These are phyloP conservation scores for Lagopus leucura DNA, from an alignment of 2,113 vertebrate genomes.

Conservation along the genomic window DNA sequence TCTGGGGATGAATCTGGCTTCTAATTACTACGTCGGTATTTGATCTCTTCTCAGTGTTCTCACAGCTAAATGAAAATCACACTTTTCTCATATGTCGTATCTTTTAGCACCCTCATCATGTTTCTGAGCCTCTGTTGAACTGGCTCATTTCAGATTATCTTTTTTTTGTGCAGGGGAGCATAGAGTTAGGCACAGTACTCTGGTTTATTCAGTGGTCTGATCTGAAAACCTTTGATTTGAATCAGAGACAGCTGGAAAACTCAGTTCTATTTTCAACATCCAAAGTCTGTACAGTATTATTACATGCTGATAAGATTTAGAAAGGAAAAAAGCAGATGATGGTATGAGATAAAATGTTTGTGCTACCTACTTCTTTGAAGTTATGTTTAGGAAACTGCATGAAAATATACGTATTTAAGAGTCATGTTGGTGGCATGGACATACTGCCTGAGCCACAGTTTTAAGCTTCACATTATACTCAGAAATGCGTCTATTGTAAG, in stretches of 20 bases:
- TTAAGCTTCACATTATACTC: neutral
- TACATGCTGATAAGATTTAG: neutral
- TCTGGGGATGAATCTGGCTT: neutral
- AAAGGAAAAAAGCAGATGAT: neutral
- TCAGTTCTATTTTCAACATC: neutral
- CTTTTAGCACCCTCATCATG: neutral
- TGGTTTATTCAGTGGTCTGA: neutral
- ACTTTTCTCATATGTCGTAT: neutral
- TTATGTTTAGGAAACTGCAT: neutral
- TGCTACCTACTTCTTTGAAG: neutral
- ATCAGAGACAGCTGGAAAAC: neutral
- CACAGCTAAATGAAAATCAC: no score
- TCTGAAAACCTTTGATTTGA: neutral
- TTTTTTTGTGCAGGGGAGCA: neutral
- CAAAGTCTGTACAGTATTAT: neutral
- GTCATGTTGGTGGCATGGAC: neutral
- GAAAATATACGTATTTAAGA: neutral
- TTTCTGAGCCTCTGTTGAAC: neutral
- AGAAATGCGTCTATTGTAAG: neutral
- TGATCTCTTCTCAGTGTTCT: neutral
- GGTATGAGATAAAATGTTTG: neutral
- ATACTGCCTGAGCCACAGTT: neutral
- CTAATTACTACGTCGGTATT: neutral
- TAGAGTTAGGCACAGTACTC: neutral
- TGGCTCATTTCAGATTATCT: neutral